Evolutionary conservation across 1,140 invertebrate genomes (phyloP).

Genomic region (Plectrocnemia conspersa): DNA sequence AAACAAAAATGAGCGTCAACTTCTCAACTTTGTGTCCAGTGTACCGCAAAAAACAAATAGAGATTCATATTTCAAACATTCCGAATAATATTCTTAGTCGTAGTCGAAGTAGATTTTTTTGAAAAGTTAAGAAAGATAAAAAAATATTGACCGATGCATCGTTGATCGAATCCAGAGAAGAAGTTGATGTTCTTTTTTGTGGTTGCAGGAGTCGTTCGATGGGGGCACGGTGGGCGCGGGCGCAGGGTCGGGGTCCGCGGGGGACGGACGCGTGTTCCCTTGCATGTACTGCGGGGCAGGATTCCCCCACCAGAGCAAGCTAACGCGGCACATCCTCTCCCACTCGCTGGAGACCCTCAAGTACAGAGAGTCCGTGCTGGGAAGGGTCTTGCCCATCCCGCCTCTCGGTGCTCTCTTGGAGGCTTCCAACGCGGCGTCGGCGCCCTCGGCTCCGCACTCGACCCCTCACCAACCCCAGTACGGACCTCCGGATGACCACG

Average conservation of each 20-base stretch:
- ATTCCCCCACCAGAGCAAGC: constrained; percentile 83
- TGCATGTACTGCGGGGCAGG: constrained; percentile 83
- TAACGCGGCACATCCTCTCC: constrained; percentile 80
- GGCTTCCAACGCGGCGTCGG: constrained; percentile 40
- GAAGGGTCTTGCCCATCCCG: constrained; percentile 38
- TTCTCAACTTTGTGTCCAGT: constrained; percentile 59
- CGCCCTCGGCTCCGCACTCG: constrained; percentile 38
- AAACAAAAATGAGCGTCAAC: constrained; percentile 94
- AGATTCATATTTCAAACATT: constrained; percentile 8
- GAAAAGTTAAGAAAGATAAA: no score
- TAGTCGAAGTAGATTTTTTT: constrained; percentile 46
- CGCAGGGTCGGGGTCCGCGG: constrained; percentile 49
- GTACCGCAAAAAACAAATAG: constrained; percentile 17
- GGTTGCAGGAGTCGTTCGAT: constrained; percentile 82
- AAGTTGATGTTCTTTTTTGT: constrained; percentile 91
- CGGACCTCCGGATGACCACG: constrained; percentile 47
- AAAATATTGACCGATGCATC: constrained; percentile 41
- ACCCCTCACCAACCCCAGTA: constrained; percentile 41
- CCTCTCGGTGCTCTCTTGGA: constrained; percentile 15
- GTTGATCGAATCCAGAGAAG: constrained; percentile 56
- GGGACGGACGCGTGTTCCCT: constrained; percentile 57
- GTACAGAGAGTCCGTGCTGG: constrained; percentile 67
- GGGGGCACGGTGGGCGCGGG: constrained; percentile 47
- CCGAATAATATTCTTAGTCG: constrained; percentile 19
- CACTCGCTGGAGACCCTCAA: constrained; percentile 81